These are phyloP conservation scores for Cenopis cana DNA, from an alignment of 2,888 invertebrate species.

Conservation along the genomic window DNA sequence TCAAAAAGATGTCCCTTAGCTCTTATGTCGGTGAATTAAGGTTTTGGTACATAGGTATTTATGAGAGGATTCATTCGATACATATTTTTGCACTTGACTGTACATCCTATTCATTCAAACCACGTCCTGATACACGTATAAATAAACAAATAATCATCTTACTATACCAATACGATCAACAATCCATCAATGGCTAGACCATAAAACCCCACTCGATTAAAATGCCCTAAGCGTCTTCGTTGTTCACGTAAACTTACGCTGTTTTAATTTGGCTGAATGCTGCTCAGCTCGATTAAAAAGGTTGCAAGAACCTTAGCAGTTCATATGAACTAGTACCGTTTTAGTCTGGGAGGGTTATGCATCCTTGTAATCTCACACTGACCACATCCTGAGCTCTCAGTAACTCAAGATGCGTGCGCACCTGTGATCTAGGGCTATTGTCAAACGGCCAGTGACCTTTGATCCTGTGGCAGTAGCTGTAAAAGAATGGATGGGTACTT, in stretches of 20 bases:
- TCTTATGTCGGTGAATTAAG: no score
- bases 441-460: slow-evolving; percentile 36
- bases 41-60: no score
- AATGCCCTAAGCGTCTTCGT: not conserved
- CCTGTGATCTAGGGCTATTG: slow-evolving; percentile 44
- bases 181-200: not conserved
- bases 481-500: no score
- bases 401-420: slow-evolving; percentile 41
- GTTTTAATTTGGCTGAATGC: not conserved
- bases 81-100: no score
- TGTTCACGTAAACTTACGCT: not conserved
- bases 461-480: not conserved
- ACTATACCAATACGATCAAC: not conserved
- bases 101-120: not conserved
- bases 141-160: slow-evolving; percentile 3
- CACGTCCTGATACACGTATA: slow-evolving; percentile 13
- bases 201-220: not conserved
- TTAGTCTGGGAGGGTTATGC: not conserved
- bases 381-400: slow-evolving; percentile 41
- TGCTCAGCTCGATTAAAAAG: not conserved
- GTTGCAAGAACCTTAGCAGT: not conserved
- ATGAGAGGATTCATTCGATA: no score
- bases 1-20: no score
- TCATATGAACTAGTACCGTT: not conserved
- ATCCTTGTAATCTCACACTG: slow-evolving; percentile 38